phyloP scores from a whole-genome alignment of 2,888 invertebrate genomes.

The Chymomyza procnemis region DNA sequence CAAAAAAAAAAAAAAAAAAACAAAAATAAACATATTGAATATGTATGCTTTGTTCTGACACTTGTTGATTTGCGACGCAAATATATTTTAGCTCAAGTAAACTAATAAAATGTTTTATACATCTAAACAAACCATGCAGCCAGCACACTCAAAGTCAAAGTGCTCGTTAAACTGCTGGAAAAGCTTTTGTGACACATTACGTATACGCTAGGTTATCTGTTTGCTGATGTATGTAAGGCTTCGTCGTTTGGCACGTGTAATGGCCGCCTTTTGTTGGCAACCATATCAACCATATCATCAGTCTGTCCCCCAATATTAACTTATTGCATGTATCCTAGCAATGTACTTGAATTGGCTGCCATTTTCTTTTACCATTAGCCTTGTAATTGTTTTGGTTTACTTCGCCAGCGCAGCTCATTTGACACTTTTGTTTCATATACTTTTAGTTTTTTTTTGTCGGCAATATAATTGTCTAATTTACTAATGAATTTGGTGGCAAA shows the following conservation, averaged over 20 bases:
- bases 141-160: background rate
- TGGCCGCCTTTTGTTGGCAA: background rate
- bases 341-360: background rate
- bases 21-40: no score
- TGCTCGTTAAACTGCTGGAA: background rate
- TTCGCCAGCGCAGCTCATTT: background rate
- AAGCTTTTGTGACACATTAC: constrained; percentile 25
- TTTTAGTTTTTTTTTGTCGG: background rate
- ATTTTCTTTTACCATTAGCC: background rate
- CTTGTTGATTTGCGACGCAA: constrained; percentile 57
- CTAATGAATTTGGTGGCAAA: background rate
- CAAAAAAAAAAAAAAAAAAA: constrained; percentile 14
- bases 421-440: background rate
- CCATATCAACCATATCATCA: background rate
- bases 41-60: constrained; percentile 17
- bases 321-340: background rate
- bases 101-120: constrained; percentile 36
- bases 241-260: background rate
- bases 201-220: constrained; percentile 29
- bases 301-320: background rate
- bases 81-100: constrained; percentile 41
- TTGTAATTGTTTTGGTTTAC: background rate
- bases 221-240: background rate
- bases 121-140: background rate
- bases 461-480: background rate